A percentile compares a stretch with the other conserved stretches of the same genome.
Evolutionary conservation across 2,113 vertebrate species (phyloP).

Genomic region (Pomatostomus ruficeps): DNA sequence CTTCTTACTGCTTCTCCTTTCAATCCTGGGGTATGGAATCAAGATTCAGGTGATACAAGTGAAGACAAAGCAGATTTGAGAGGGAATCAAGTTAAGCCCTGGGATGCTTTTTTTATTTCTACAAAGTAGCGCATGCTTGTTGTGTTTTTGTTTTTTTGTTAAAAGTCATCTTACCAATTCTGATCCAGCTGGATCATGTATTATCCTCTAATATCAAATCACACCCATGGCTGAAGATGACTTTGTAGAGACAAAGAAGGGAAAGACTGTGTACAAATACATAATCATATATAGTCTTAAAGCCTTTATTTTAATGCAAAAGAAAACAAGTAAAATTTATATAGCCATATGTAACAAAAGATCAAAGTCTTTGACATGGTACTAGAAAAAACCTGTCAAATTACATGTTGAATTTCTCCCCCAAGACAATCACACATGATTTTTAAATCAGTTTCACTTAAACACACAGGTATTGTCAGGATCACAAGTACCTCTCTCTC

Average conservation of each 20-base stretch:
- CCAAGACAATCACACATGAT: slow-evolving; percentile 27
- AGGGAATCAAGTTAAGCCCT: not conserved
- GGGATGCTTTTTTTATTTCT: not conserved
- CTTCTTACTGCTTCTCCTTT: not conserved
- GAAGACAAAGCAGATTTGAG: not conserved
- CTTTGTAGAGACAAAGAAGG: not conserved
- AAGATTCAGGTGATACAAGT: not conserved
- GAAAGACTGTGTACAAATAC: not conserved
- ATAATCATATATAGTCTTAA: slow-evolving; percentile 42
- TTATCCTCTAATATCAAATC: not conserved
- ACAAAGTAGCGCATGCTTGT: not conserved
- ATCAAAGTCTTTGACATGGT: slow-evolving; percentile 51
- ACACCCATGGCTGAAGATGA: not conserved
- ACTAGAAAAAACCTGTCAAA: slow-evolving; percentile 65
- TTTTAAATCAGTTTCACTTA: slow-evolving; percentile 57
- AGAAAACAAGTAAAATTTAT: slow-evolving; percentile 73
- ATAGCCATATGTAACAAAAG: slow-evolving; percentile 70
- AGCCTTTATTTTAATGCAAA: slow-evolving; percentile 82
- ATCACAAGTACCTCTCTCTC: slow-evolving; percentile 41
- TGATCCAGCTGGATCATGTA: not conserved
- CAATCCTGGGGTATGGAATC: not conserved
- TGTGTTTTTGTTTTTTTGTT: not conserved
- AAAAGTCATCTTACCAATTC: not conserved
- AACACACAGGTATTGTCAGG: slow-evolving; percentile 39
- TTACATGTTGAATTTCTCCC: slow-evolving; percentile 49